Percentiles rank a stretch among this genome's conserved stretches.
Evolutionary conservation across 2,888 invertebrate species (phyloP).

Genomic region (Apomyelois bistriatella): DNA sequence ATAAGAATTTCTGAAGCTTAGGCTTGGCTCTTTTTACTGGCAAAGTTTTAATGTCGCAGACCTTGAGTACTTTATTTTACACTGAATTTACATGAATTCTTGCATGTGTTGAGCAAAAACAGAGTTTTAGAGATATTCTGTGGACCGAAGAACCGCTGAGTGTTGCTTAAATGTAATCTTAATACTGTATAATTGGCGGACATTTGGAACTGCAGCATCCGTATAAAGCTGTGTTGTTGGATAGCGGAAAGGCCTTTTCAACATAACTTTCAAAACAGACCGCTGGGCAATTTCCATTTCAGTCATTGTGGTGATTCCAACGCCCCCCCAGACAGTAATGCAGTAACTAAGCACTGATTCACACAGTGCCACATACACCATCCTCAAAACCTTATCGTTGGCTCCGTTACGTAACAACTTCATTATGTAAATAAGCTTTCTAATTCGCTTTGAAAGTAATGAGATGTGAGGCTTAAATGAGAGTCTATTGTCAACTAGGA

Average conservation of each 20-base stretch:
- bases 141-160: not conserved
- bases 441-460: not conserved
- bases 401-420: not conserved
- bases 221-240: not conserved
- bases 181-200: not conserved
- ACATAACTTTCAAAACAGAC: not conserved
- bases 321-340: not conserved
- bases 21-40: too few relatives aligned
- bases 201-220: not conserved
- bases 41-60: too few relatives aligned
- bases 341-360: not conserved
- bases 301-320: not conserved
- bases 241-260: not conserved
- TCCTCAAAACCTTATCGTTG: not conserved
- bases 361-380: not conserved
- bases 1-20: too few relatives aligned
- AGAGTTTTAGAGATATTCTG: not conserved
- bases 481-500: not conserved
- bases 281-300: not conserved
- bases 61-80: too few relatives aligned
- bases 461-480: not conserved
- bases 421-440: not conserved
- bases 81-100: too few relatives aligned
- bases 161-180: not conserved
- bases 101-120: not conserved